Percentiles rank a stretch among this genome's conserved stretches.
Conservation (phyloP, 1,140 invertebrate genomes). For the Heliothis virescens region DNA sequence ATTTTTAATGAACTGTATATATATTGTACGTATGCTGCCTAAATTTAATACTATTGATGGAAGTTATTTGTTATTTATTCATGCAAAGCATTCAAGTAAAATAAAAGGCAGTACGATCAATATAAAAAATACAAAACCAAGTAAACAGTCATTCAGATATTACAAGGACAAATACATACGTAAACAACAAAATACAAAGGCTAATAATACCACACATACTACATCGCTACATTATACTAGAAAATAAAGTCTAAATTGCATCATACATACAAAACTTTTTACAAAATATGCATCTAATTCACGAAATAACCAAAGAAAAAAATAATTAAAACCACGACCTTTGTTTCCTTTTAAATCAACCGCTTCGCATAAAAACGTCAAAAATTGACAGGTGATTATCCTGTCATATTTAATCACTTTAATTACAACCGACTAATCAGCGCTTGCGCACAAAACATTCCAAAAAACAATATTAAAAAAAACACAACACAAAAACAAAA, state of each 20-base stretch:
- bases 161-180: not conserved
- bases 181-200: not conserved
- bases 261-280: not conserved
- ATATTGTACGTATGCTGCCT: too few species aligned
- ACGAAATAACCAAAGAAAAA: too few species aligned
- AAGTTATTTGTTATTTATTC: too few species aligned
- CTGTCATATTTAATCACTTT: slow-evolving; percentile 16
- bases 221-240: not conserved
- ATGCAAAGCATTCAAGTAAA: too few species aligned
- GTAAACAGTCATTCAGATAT: not conserved
- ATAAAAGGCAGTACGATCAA: not conserved
- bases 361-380: not conserved
- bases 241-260: too few species aligned
- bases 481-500: not conserved
- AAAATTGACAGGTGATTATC: slow-evolving; percentile 31
- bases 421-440: slow-evolving; percentile 17
- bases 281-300: not conserved
- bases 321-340: slow-evolving; percentile 13
- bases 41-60: too few species aligned
- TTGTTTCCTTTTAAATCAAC: slow-evolving; percentile 17
- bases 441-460: not conserved
- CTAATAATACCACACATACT: not conserved
- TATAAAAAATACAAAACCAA: not conserved
- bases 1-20: too few species aligned
- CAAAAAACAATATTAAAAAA: not conserved